Base-by-base conservation (phyloP, 1,140 invertebrate species). In the Lysiphlebus fabarum region DNA sequence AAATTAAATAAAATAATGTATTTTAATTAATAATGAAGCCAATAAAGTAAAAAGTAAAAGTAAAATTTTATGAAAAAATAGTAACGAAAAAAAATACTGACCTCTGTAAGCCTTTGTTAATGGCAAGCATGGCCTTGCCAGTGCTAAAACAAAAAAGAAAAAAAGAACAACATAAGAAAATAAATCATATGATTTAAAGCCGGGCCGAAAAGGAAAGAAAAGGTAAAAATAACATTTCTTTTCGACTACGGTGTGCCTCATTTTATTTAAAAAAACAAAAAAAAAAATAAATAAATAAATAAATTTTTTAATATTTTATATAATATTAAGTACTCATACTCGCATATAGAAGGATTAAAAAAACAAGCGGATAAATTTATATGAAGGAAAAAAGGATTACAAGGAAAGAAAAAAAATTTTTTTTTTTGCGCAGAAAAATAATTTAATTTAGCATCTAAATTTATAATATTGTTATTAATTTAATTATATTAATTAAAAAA, bases 21-120 rank as follows among this genome's bases (percentile, higher is more conserved):
- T 5, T 11, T 6, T 44, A 56, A 36, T 36, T 34, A 42, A 40
- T 34, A 7, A n/a, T 36, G 43, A 59, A 59, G 56, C 62, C 53
- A 56, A 48, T 59, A 43, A 60, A 70, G 61, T 62, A 64, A 56
- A 47, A 63, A 62, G 58, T 26, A 5, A 51, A 38, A 53, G 40
- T 5, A 53, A 53, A 17, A 26, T 37, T 57, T 47, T 44, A 47
- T 7, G 42, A 12, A 51, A 59, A 53, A 59, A 50, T 59, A 62
- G 49, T 62, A 63, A 65, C 59, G 71, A 72, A 64, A 75, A 75
- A 75, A 76, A 79, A 81, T 84, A 85, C 83, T 86, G 87, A 91
- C 87, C 89, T 88, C 82, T 90, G 89, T 79, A 91, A 85, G 81
- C 89, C 90, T 86, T 91, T 92, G 85, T 90, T 91, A 85, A 91